Evolutionary conservation across 2,113 vertebrate genomes (phyloP), one percentile per base, ranked within the genome.

Genomic region (Macquaria ambigua): DNA sequence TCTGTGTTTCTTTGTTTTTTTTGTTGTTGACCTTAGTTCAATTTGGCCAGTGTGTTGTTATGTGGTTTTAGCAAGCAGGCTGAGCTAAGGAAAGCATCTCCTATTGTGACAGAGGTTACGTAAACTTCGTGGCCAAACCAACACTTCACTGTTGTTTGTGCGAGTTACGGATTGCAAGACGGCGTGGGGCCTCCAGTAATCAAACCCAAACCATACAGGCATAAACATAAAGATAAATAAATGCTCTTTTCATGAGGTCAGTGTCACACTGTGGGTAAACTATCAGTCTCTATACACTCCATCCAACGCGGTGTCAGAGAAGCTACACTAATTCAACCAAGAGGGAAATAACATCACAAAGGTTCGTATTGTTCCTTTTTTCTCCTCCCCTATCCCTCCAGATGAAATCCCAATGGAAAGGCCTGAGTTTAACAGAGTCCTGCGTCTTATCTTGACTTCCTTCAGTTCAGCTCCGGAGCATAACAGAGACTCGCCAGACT

Each of bases 361-460:
- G 87, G 87, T 92, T 93, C 20, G 64, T 82, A 79, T 82, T 88
- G 82, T 92, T 84, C 90, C 67, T 74, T 81, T 73, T 82, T 82
- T 81, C 74, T 89, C 82, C 72, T 83, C 79, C 76, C 83, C 77
- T 81, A 87, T 84, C 84, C 92, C 86, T 88, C 90, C 93, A 86
- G 87, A 93, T 97, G 94, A 97, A 95, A 96, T 96, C 97, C 96
- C 95, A 96, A 79, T 96, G 97, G 96, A 98, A 98, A 98, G 97
- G 97, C 98, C 97, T 98, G 97, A 98, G 97, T 98, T 97, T 96
- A 96, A 97, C 87, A 88, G 89, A 97, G 96, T 98, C 97, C 96
- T 94, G 89, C 94, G 94, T 94, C 96, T 96, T 92, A 91, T 93
- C 89, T 96, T 95, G 89, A 96, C 95, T 97, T 96, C 95, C 94